These are phyloP conservation scores for Cassiopea andromeda DNA, from an alignment of 30 jellyfish, hydroid and myxozoan species.

Conservation along the genomic window DNA sequence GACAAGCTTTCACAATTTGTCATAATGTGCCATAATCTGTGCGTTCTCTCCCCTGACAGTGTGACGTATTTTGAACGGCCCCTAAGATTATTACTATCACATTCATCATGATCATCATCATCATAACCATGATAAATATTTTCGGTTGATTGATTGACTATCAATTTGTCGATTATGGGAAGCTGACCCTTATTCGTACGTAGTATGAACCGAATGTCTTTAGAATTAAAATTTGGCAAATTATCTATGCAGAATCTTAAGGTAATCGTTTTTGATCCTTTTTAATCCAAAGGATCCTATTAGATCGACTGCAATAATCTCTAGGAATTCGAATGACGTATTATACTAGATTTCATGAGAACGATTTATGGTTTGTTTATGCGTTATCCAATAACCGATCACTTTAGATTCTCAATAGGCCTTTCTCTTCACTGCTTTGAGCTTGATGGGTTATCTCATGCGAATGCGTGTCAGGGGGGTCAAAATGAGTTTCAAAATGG, in stretches of 20 bases:
- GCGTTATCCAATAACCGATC: not conserved
- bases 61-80: no score
- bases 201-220: no score
- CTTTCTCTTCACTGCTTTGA: not conserved
- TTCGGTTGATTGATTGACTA: no score
- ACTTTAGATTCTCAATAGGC: not conserved
- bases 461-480: no score
- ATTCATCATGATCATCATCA: not conserved
- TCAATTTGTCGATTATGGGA: not conserved
- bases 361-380: not conserved
- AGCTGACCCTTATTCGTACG: not conserved
- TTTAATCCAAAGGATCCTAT: slow-evolving; percentile 12
- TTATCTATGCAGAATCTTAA: not conserved
- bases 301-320: not conserved
- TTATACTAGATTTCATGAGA: not conserved
- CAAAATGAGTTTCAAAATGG: no score
- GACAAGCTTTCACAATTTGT: no score
- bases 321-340: not conserved
- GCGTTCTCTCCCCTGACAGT: no score
- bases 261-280: not conserved
- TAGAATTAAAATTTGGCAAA: not conserved
- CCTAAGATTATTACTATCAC: not conserved
- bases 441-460: no score
- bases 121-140: not conserved
- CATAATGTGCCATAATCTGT: no score